Conservation (phyloP, 2,797 vertebrate genomes). For the Arrhamphus sclerolepis region DNA sequence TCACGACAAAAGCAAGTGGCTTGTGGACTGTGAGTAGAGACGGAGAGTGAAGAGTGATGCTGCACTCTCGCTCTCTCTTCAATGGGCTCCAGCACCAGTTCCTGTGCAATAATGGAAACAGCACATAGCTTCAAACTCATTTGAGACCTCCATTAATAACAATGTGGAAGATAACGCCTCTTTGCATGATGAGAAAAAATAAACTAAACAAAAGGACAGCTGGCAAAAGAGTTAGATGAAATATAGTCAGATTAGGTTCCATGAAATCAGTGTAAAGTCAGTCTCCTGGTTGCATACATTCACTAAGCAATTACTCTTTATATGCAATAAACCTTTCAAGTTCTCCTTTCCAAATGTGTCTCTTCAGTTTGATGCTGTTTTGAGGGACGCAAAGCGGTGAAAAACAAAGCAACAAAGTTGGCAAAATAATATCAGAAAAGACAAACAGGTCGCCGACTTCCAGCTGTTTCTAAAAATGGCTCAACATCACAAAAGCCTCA, state of each 20-base stretch:
- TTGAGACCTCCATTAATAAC: neutral
- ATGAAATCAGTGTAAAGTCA: too few species aligned
- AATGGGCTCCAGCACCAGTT: neutral
- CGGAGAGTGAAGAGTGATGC: neutral
- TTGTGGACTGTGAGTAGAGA: neutral
- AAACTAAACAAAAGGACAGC: too few species aligned
- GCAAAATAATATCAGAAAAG: neutral
- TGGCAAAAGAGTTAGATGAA: too few species aligned
- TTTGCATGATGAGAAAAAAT: too few species aligned
- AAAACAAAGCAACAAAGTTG: neutral
- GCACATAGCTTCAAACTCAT: constrained; percentile 10
- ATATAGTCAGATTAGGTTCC: too few species aligned
- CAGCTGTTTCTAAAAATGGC: neutral
- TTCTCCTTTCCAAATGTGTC: neutral
- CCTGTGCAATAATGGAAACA: constrained; percentile 11
- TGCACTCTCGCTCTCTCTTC: neutral
- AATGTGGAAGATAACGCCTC: neutral
- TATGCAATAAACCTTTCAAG: too few species aligned
- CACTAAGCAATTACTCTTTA: too few species aligned
- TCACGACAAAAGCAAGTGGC: neutral
- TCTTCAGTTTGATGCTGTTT: neutral
- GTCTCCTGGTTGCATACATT: too few species aligned
- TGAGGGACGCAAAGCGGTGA: too few species aligned
- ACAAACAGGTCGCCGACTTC: too few species aligned
- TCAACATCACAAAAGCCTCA: constrained; percentile 1